Conservation (phyloP, 2,113 vertebrate species). For the Callaeas wilsoni region DNA sequence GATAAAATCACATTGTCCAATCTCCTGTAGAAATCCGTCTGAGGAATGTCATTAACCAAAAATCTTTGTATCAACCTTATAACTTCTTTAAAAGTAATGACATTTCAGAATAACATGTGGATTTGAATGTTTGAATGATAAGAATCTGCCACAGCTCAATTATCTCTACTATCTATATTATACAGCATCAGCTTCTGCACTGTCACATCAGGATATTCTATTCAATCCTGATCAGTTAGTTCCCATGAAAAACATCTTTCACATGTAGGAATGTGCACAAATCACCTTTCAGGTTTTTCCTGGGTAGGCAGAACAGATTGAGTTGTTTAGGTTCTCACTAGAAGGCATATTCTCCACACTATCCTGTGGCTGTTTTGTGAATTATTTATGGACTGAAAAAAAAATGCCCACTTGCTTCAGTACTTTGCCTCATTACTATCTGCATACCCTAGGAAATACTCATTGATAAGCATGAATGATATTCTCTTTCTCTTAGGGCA, state of each 20-base stretch:
- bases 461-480: not conserved
- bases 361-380: not conserved
- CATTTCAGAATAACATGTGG: not conserved
- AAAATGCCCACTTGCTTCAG: not conserved
- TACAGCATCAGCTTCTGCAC: not conserved
- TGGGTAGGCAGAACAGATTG: not conserved
- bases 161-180: not conserved
- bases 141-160: not conserved
- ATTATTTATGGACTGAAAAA: slow-evolving; percentile 10
- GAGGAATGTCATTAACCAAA: not conserved
- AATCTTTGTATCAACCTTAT: not conserved
- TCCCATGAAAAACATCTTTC: not conserved
- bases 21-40: not conserved
- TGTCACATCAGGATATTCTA: not conserved
- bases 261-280: not conserved
- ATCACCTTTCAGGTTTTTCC: not conserved
- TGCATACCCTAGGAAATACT: not conserved
- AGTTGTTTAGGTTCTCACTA: not conserved
- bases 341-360: not conserved
- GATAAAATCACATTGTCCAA: not conserved
- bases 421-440: not conserved
- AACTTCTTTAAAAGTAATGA: not conserved
- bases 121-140: not conserved
- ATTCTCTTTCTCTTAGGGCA: not conserved
- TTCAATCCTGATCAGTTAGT: not conserved